A percentile compares a stretch with the other conserved stretches of the same genome.
Evolutionary conservation across 1,140 invertebrate species (phyloP).

Genomic region (Andricus grossulariae): DNA sequence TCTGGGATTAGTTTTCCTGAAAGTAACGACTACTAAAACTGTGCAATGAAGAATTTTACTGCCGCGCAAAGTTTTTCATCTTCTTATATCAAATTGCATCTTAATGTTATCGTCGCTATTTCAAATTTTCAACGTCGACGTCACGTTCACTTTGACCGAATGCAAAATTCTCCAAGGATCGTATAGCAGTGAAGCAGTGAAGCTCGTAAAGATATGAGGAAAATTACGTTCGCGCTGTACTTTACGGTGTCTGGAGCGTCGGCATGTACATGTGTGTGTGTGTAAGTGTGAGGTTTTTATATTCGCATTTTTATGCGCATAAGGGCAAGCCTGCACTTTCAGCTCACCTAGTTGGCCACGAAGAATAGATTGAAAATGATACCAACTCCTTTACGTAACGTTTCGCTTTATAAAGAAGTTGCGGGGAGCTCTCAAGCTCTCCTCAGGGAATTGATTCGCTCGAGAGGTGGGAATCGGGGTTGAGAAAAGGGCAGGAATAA

Average conservation of each 20-base stretch:
- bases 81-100: constrained; percentile 9
- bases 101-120: not conserved
- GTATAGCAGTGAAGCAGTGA: constrained; percentile 13
- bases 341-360: constrained; percentile 9
- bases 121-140: not conserved
- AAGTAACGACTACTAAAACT: too few species aligned
- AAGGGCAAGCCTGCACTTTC: constrained; percentile 9
- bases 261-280: not conserved
- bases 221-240: constrained; percentile 19
- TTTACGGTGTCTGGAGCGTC: constrained; percentile 18
- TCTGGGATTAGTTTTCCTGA: not conserved
- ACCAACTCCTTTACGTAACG: constrained; percentile 31
- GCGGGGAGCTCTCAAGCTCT: constrained; percentile 47
- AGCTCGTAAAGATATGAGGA: constrained; percentile 19
- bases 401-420: constrained; percentile 46
- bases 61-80: too few species aligned
- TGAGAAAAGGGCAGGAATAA: not conserved
- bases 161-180: constrained; percentile 13
- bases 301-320: constrained; percentile 9
- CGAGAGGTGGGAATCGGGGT: constrained; percentile 41
- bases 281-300: not conserved
- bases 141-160: constrained; percentile 8
- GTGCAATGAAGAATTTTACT: too few species aligned
- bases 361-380: constrained; percentile 26
- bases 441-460: constrained; percentile 56